Evolutionary conservation across 2,888 invertebrate species (phyloP), one percentile per base, ranked within the genome.

Genomic region (Agrotis ipsilon): DNA sequence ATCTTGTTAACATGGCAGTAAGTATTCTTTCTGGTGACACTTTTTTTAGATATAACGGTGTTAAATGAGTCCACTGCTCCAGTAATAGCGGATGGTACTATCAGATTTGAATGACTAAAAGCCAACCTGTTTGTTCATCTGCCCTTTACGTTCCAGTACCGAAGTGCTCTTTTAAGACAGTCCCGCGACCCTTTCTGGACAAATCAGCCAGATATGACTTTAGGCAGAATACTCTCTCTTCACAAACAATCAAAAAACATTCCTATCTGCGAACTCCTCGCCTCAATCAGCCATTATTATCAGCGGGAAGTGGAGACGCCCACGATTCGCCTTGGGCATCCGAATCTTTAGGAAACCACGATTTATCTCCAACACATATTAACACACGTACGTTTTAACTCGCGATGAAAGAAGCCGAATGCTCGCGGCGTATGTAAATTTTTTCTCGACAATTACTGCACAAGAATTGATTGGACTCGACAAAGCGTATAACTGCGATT

Each of bases 311-410:
- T 69, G 62, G 51, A 59, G 58, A 78, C 85, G 81, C 83, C 86
- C 89, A 86, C 88, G 87, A 86, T 68, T 80, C 72, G 89, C 92
- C 91, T 80, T 73, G 71, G 89, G 90, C 88, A 72, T 86, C 87
- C 85, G 72, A 86, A 86, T 85, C 86, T 87, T 89, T 87, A 83
- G 86, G 87, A 86, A 87, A 88, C 79, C 80, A 83, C 88, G 87
- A 91, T 91, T 90, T 90, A 91, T 89, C 82, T 86, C 75, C 68
- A 48, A 70, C 74, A 74, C 79, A 67, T 73, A 81, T 73, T 87
- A 83, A 86, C 88, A 85, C 73, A 80, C 75, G 79, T 73, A 78
- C 83, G 77, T 86, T 82, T 85, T 75, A 83, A 74, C 64, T 74
- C 67, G 71, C 83, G 88, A 89, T 88, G 87, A 88, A 89, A 89